phyloP scores from a whole-genome alignment of 2,888 invertebrate genomes.

The Conops quadrifasciatus region DNA sequence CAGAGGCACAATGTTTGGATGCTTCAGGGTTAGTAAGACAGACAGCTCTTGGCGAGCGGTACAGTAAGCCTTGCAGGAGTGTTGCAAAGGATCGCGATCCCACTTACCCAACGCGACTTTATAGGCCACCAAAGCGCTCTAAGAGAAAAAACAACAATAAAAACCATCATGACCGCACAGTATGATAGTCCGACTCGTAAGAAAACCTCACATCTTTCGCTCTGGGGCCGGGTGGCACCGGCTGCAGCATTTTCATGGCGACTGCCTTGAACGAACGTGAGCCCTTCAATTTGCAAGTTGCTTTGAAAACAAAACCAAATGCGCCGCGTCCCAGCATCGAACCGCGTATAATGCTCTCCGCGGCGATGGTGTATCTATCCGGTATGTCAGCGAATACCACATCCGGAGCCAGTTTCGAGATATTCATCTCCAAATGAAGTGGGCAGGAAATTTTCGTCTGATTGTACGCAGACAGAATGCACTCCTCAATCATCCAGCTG shows the following conservation, averaged over 20 bases:
- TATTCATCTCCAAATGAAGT: constrained; percentile 77
- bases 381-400: constrained; percentile 91
- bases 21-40: constrained; percentile 84
- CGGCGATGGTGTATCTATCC: constrained; percentile 80
- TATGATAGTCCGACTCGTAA: neutral
- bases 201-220: constrained; percentile 61
- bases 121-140: constrained; percentile 65
- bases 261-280: constrained; percentile 73
- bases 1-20: constrained; percentile 91
- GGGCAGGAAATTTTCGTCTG: constrained; percentile 79
- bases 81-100: constrained; percentile 91
- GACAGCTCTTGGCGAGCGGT: constrained; percentile 94
- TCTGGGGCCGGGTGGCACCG: constrained; percentile 79
- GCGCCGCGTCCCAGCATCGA: constrained; percentile 92
- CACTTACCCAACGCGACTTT: constrained; percentile 85
- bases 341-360: constrained; percentile 81
- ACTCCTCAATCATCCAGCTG: constrained; percentile 95
- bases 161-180: neutral
- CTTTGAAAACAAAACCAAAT: constrained; percentile 95
- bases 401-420: constrained; percentile 90
- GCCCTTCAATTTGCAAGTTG: constrained; percentile 72
- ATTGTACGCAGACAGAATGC: constrained; percentile 87
- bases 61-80: constrained; percentile 95
- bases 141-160: constrained; percentile 18
- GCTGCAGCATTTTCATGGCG: constrained; percentile 96